Evolutionary conservation across 2,888 invertebrate genomes (phyloP), one percentile per base, ranked within the genome.

Genomic region (Luperina testacea): DNA sequence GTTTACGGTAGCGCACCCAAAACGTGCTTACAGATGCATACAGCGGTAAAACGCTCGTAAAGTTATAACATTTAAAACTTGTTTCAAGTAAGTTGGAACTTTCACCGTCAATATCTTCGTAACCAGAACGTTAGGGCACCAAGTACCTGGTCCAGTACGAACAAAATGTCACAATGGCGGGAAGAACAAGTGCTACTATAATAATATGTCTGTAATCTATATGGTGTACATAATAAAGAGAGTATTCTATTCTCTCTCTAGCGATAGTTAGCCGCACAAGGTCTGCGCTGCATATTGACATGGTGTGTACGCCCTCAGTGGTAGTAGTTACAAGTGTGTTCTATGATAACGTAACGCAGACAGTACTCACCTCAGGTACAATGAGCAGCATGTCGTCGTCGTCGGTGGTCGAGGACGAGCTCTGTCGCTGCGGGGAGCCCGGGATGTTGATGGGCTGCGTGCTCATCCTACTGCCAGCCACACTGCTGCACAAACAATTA

Each of bases 361-460:
- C 5, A 70, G 70, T 11, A 7, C 71, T 59, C n/a, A 71, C 71
- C 38, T 71, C 71, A 20, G 71, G 71, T 85, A 94, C 91, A 27
- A 94, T 84, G 81, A 96, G 94, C 88, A 96, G 94, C 93, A 96
- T 94, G 85, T 97, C 97, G 88, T 97, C 97, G 15, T 97, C 97
- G 81, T 96, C 95, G 27, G 93, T 91, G 84, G 95, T 91, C 92
- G 93, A 93, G 90, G 95, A 92, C 51, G 95, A 92, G 92, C 95
- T 95, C 92, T 95, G 95, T 1, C 96, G 94, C 93, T 96, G 96
- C 90, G 97, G 96, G 67, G 97, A 95, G 83, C 97, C 97, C 20
- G 98, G 97, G 92, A 98, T 97, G 94, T 97, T 97, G 93, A 98
- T 98, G 68, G 98, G 98, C 88, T 97, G 97, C 77, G 97, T 97